Conservation (phyloP, 2,888 invertebrate genomes). For the Antheraea yamamai region DNA sequence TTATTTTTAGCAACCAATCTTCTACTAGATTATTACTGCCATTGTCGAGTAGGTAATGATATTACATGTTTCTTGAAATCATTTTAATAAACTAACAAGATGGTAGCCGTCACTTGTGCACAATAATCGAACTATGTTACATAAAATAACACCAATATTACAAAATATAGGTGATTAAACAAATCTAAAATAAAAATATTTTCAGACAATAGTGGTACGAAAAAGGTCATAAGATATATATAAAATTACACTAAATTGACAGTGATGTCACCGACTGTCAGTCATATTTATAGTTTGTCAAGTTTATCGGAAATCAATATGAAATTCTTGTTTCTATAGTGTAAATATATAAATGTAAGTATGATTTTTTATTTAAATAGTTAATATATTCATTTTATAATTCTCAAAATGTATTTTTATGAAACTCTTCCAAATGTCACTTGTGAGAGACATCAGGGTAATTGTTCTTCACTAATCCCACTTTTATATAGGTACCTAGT, state of each 20-base stretch:
- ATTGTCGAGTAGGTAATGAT: too few relatives aligned
- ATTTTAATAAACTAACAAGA: too few relatives aligned
- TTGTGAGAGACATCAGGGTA: not conserved
- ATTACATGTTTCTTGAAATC: too few relatives aligned
- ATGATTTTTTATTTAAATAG: not conserved
- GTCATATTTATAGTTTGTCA: not conserved
- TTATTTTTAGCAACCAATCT: too few relatives aligned
- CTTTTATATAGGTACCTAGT: not conserved
- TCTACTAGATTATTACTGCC: too few relatives aligned
- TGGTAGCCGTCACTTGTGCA: too few relatives aligned
- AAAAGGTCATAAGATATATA: not conserved
- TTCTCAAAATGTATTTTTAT: not conserved
- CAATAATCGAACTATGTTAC: too few relatives aligned
- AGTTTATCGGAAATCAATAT: not conserved
- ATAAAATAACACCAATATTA: too few relatives aligned
- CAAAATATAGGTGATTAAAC: too few relatives aligned
- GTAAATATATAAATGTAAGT: not conserved
- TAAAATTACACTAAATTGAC: not conserved
- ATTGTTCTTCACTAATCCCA: not conserved
- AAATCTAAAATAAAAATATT: too few relatives aligned
- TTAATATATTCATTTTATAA: not conserved
- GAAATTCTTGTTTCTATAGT: constrained; percentile 1
- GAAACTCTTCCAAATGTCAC: not conserved
- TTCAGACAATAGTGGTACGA: not conserved
- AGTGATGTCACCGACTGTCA: not conserved